Conservation (phyloP, 2,888 invertebrate genomes). For the Acronicta alni region DNA sequence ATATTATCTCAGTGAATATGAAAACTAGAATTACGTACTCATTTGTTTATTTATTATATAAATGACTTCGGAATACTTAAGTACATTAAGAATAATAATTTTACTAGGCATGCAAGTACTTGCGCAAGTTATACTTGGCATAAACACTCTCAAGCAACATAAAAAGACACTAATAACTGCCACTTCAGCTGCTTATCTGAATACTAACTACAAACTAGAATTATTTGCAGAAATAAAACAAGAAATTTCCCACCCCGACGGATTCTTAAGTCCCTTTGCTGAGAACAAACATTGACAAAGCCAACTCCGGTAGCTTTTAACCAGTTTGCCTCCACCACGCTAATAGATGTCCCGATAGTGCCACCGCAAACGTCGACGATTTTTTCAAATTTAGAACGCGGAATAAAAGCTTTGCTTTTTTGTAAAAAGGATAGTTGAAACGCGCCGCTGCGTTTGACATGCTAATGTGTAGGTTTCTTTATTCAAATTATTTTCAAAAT, state of each 20-base stretch:
- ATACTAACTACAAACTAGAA: constrained; percentile 17
- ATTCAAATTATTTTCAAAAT: constrained; percentile 12
- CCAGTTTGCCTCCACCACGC: constrained; percentile 79
- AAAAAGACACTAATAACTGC: background rate
- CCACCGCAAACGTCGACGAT: constrained; percentile 55
- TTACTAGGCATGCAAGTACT: too few relatives aligned
- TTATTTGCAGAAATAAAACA: constrained; percentile 56
- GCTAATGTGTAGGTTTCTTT: constrained; percentile 62
- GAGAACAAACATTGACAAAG: constrained; percentile 79
- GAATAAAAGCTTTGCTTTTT: constrained; percentile 50
- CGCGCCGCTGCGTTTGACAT: constrained; percentile 48
- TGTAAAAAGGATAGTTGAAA: constrained; percentile 44
- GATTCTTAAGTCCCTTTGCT: constrained; percentile 65
- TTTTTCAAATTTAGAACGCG: constrained; percentile 64
- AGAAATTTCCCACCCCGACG: constrained; percentile 60
- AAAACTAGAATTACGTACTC: too few relatives aligned
- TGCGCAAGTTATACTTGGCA: too few relatives aligned
- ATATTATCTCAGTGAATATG: background rate
- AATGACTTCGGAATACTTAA: too few relatives aligned
- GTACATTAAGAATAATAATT: too few relatives aligned
- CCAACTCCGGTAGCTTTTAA: constrained; percentile 87
- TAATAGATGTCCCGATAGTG: constrained; percentile 83
- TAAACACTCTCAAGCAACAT: too few relatives aligned
- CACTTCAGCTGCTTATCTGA: constrained; percentile 15
- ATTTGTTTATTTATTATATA: too few relatives aligned